A percentile compares a stretch with the other conserved stretches of the same genome.
Evolutionary conservation across 1,140 invertebrate genomes (phyloP).

Genomic region (Drosophila takahashii): DNA sequence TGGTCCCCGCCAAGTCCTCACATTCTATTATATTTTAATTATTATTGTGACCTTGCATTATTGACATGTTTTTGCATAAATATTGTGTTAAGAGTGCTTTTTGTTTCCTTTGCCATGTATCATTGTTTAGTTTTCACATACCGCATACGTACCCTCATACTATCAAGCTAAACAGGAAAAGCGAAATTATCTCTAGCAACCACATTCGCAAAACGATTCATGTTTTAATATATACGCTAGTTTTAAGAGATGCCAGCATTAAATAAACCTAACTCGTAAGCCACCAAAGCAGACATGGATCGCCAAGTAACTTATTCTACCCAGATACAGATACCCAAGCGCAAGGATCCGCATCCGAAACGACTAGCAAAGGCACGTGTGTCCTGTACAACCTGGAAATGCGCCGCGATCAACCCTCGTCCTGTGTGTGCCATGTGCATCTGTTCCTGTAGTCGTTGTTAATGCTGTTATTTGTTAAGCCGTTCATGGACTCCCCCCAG

Average conservation of each 20-base stretch:
- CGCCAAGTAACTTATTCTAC: slow-evolving; percentile 32
- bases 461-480: slow-evolving; percentile 51
- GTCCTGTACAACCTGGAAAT: slow-evolving; percentile 59
- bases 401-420: slow-evolving; percentile 43
- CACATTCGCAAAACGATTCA: slow-evolving; percentile 11
- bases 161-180: slow-evolving; percentile 12
- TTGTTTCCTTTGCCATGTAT: slow-evolving; percentile 34
- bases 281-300: slow-evolving; percentile 31
- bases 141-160: slow-evolving; percentile 4
- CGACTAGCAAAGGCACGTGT: slow-evolving; percentile 53
- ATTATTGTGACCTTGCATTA: slow-evolving; percentile 49
- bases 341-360: slow-evolving; percentile 39
- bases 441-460: slow-evolving; percentile 27
- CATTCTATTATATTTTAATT: slow-evolving; percentile 15
- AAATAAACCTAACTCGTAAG: slow-evolving; percentile 53
- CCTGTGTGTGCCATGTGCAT: slow-evolving; percentile 22
- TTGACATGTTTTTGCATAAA: slow-evolving; percentile 43
- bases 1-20: background rate
- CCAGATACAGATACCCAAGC: slow-evolving; percentile 20
- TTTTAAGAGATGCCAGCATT: slow-evolving; percentile 49
- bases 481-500: slow-evolving; percentile 29
- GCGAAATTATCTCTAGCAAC: background rate
- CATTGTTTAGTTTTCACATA: slow-evolving; percentile 34
- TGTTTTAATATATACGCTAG: slow-evolving; percentile 41
- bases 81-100: slow-evolving; percentile 21